Percentiles rank a stretch among this genome's conserved stretches.
phyloP scores from a whole-genome alignment of 2,797 vertebrate species.

The Bryconaethiops microstoma region DNA sequence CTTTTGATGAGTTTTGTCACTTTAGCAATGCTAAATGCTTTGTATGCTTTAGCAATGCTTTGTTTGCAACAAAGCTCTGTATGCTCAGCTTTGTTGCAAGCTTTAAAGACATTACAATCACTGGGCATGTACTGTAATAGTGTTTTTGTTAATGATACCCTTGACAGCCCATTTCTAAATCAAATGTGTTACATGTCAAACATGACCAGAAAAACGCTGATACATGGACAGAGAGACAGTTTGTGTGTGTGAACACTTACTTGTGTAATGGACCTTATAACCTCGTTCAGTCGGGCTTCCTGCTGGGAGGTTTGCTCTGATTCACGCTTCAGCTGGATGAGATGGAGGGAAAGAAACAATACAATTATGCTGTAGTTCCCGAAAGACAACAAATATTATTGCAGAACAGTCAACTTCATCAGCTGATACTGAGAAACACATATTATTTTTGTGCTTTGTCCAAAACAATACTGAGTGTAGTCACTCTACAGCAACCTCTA shows the following conservation, averaged over 20 bases:
- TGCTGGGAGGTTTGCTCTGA: constrained; percentile 86
- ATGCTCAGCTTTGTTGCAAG: too few relatives aligned
- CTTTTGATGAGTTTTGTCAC: too few relatives aligned
- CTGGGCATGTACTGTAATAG: too few relatives aligned
- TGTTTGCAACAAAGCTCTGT: too few relatives aligned
- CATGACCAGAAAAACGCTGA: too few relatives aligned
- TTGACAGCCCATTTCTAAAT: too few relatives aligned
- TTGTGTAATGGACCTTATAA: constrained; percentile 89
- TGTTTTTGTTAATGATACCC: too few relatives aligned
- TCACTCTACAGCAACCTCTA: background rate
- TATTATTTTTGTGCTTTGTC: too few relatives aligned
- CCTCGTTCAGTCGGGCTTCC: constrained; percentile 88
- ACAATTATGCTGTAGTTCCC: background rate
- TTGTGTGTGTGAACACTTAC: constrained; percentile 63
- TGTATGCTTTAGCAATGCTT: too few relatives aligned
- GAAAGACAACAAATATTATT: background rate
- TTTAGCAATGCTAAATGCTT: too few relatives aligned
- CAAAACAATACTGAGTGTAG: background rate
- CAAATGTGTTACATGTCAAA: too few relatives aligned
- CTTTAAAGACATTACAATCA: too few relatives aligned
- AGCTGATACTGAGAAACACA: background rate
- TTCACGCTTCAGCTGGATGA: constrained; percentile 83
- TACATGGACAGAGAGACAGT: background rate
- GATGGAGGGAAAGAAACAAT: constrained; percentile 20
- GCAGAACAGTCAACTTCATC: background rate